Percentiles rank a stretch among this genome's conserved stretches.
phyloP scores from a whole-genome alignment of 2,888 invertebrate genomes.

The Brachynemurus nebulosus region DNA sequence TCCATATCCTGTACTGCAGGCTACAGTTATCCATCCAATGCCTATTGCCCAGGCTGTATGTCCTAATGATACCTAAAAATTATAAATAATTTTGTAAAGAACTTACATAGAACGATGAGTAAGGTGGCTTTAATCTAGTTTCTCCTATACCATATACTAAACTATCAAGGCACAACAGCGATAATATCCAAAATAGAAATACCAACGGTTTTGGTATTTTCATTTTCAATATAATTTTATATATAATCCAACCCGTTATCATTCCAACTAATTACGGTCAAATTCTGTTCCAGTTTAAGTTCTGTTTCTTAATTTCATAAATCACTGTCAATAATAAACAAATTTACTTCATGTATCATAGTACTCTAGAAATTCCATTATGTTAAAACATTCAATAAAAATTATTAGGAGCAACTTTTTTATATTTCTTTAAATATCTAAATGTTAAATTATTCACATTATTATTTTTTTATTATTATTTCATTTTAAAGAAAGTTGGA shows the following conservation, averaged over 20 bases:
- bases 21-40: slow-evolving; percentile 64
- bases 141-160: slow-evolving; percentile 57
- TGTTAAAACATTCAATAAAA: no score
- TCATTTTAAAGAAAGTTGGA: no score
- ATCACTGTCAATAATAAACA: no score
- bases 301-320: no score
- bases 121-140: slow-evolving; percentile 46
- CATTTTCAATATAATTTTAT: slow-evolving; percentile 50
- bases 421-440: no score
- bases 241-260: slow-evolving; percentile 57
- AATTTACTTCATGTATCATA: no score
- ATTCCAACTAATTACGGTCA: slow-evolving; percentile 71
- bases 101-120: slow-evolving; percentile 64
- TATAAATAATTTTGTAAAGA: neutral
- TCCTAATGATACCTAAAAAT: slow-evolving; percentile 37
- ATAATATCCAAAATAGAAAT: slow-evolving; percentile 41
- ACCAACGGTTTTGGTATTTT: slow-evolving; percentile 42
- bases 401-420: no score
- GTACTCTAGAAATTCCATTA: no score
- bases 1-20: slow-evolving; percentile 62
- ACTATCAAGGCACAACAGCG: slow-evolving; percentile 42
- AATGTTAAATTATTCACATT: no score
- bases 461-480: no score
- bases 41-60: slow-evolving; percentile 58
- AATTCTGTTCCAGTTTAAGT: slow-evolving; percentile 70